Conservation (phyloP, 2,888 invertebrate genomes). For the Drosophila sordidula region DNA sequence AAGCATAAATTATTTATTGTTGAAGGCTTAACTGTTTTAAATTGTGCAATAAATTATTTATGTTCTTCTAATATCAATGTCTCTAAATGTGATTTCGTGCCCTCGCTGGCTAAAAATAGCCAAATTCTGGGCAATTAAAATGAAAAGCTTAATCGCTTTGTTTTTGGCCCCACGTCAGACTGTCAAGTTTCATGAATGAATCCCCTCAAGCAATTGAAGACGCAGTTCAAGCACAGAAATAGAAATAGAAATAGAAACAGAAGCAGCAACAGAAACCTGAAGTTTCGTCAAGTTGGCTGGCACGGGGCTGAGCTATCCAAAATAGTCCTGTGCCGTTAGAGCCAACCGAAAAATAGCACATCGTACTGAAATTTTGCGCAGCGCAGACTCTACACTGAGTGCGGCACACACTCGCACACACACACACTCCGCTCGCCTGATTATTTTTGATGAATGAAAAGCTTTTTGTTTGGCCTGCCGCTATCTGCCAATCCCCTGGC, state of each 20-base stretch:
- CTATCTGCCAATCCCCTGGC: conserved; percentile 30
- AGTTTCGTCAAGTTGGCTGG: conserved; percentile 68
- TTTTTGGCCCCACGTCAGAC: conserved; percentile 50
- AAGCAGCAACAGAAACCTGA: conserved; percentile 39
- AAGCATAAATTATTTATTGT: neutral
- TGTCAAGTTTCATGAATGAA: conserved; percentile 78
- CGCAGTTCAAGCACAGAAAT: conserved; percentile 22
- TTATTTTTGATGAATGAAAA: conserved; percentile 83
- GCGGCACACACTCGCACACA: conserved; percentile 16
- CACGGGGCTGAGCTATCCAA: conserved; percentile 38
- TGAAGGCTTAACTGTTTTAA: neutral
- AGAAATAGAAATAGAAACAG: conserved; percentile 22
- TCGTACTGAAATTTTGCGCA: conserved; percentile 47
- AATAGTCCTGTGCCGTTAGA: conserved; percentile 57
- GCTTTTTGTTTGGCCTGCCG: conserved; percentile 68
- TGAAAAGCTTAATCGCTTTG: conserved; percentile 68
- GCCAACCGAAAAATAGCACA: conserved; percentile 64
- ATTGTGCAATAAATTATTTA: too few relatives aligned
- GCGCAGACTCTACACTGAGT: conserved; percentile 69
- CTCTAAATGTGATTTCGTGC: conserved; percentile 14
- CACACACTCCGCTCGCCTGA: conserved; percentile 43
- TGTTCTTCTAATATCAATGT: neutral
- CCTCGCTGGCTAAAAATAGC: conserved; percentile 59
- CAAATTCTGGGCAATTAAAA: conserved; percentile 59
- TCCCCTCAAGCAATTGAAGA: conserved; percentile 60